phyloP scores from a whole-genome alignment of 2,113 vertebrate species.

The Sinosuthora webbiana region DNA sequence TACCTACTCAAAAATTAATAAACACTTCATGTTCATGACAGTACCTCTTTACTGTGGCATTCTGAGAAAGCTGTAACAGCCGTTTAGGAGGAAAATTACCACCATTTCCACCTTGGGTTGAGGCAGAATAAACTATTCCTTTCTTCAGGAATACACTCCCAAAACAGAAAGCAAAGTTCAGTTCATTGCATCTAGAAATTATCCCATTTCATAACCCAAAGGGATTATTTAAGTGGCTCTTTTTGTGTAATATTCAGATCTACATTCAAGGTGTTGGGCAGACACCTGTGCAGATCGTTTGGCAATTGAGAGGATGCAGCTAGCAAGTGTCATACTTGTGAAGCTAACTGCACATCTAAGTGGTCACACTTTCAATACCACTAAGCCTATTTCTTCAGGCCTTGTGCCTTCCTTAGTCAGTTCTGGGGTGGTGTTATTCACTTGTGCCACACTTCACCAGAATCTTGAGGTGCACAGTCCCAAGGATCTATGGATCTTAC shows the following conservation, averaged over 20 bases:
- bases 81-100: neutral
- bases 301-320: neutral
- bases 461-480: neutral
- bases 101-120: neutral
- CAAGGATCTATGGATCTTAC: neutral
- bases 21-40: neutral
- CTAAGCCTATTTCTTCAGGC: neutral
- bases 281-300: neutral
- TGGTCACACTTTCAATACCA: neutral
- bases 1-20: slow-evolving; percentile 14
- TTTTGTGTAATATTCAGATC: neutral
- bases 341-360: neutral
- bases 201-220: neutral
- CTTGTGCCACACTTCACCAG: neutral
- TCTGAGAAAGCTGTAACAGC: neutral
- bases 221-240: neutral
- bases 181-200: neutral
- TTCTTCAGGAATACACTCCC: neutral
- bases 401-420: neutral
- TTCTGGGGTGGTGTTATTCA: neutral
- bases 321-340: neutral
- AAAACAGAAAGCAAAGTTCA: neutral
- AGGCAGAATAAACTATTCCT: neutral
- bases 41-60: neutral
- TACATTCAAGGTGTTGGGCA: neutral